Percentiles rank a stretch among this genome's conserved stretches.
phyloP scores from a whole-genome alignment of 2,797 vertebrate species.

The Periophthalmus magnuspinnatus region DNA sequence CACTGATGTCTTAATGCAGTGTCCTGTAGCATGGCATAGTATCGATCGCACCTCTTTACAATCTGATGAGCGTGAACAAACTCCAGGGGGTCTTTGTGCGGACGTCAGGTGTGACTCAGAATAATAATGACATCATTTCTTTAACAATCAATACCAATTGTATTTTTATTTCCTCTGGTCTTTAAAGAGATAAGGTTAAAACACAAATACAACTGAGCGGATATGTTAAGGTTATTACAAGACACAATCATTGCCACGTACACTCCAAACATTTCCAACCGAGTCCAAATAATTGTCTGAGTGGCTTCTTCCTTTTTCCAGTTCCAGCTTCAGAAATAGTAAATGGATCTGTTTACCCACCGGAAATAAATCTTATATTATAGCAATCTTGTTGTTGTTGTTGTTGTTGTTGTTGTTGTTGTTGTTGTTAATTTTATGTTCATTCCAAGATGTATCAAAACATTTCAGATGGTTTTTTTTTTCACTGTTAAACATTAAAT shows the following conservation, averaged over 20 bases:
- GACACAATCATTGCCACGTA: constrained; percentile 6
- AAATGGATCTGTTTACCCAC: not conserved
- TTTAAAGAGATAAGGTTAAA: not conserved
- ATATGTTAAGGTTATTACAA: constrained; percentile 1
- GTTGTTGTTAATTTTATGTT: not conserved
- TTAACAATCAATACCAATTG: constrained; percentile 6
- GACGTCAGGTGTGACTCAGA: constrained; percentile 3
- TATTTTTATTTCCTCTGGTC: constrained; percentile 4
- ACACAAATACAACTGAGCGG: not conserved
- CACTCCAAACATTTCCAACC: constrained; percentile 17
- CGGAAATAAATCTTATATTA: not conserved
- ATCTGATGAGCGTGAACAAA: not conserved
- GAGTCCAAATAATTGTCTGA: constrained; percentile 39
- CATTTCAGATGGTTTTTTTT: no score
- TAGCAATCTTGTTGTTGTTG: no score
- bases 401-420: not conserved
- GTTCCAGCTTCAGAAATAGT: constrained; percentile 16
- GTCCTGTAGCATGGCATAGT: not conserved
- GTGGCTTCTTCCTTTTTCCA: constrained; percentile 47
- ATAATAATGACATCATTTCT: constrained; percentile 3
- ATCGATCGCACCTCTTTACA: constrained; percentile 1
- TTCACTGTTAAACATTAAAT: no score
- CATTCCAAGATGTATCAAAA: no score
- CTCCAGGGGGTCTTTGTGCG: not conserved
- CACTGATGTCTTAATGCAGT: not conserved